Percentiles rank a stretch among this genome's conserved stretches.
Conservation (phyloP, 2,113 vertebrate genomes). For the Antigone vipio region DNA sequence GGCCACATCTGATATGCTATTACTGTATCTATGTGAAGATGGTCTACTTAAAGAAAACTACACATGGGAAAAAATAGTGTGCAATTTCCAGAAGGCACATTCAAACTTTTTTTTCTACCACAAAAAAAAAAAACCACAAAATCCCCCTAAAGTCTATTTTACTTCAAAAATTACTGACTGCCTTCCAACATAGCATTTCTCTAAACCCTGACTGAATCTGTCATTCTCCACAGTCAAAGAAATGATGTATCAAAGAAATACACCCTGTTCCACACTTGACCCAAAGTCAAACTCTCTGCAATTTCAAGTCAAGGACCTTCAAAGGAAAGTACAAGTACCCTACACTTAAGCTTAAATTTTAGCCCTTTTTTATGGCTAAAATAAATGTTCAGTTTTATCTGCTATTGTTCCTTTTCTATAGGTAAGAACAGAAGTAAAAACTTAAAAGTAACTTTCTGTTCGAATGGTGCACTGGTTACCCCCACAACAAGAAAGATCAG, state of each 20-base stretch:
- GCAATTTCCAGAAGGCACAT: not conserved
- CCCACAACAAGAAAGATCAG: not conserved
- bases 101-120: not conserved
- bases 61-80: not conserved
- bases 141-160: fast-evolving
- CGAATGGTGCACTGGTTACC: not conserved
- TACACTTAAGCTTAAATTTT: not conserved
- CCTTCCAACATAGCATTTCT: not conserved
- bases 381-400: not conserved
- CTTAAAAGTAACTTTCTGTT: not conserved
- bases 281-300: not conserved
- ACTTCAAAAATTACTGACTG: not conserved
- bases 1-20: not conserved
- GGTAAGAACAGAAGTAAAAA: not conserved
- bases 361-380: not conserved
- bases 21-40: not conserved
- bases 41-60: not conserved
- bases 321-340: not conserved
- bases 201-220: not conserved
- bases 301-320: not conserved
- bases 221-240: not conserved
- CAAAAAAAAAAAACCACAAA: not conserved
- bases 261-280: not conserved
- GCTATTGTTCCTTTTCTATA: not conserved
- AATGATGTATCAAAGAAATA: not conserved